Evolutionary conservation across 2,888 invertebrate genomes (phyloP).

Genomic region (Odontocerum albicorne): DNA sequence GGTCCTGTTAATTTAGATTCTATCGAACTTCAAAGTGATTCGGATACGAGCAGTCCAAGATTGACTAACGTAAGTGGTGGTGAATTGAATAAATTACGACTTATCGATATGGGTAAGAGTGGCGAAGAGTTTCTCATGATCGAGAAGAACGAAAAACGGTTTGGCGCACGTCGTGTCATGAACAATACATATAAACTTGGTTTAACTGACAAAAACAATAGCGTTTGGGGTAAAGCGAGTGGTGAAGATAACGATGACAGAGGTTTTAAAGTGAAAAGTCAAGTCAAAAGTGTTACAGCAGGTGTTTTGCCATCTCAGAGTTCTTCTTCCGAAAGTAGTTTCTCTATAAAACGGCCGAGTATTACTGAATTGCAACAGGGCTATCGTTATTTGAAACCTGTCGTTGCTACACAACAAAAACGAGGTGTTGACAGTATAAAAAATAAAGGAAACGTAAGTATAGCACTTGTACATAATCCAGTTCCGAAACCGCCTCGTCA

Average conservation of each 20-base stretch:
- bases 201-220: not conserved
- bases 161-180: not conserved
- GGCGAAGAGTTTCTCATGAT: not conserved
- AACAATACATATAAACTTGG: not conserved
- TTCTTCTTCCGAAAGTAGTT: not conserved
- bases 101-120: not conserved
- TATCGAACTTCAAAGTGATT: too few relatives aligned
- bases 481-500: constrained; percentile 6
- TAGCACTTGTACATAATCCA: too few relatives aligned
- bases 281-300: too few relatives aligned
- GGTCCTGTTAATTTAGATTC: too few relatives aligned
- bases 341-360: constrained; percentile 3
- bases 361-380: constrained; percentile 14
- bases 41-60: not conserved
- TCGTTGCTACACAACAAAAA: too few relatives aligned
- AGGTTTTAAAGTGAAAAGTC: not conserved
- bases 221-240: not conserved
- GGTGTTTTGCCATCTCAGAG: too few relatives aligned
- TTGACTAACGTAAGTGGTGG: too few relatives aligned
- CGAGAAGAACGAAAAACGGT: not conserved
- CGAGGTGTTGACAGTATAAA: too few relatives aligned
- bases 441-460: too few relatives aligned
- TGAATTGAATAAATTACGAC: not conserved
- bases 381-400: constrained; percentile 14
- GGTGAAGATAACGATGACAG: not conserved